These are phyloP conservation scores for Dendronephthya gigantea DNA, from an alignment of 64 coral and sea anemone species.

Conservation along the genomic window DNA sequence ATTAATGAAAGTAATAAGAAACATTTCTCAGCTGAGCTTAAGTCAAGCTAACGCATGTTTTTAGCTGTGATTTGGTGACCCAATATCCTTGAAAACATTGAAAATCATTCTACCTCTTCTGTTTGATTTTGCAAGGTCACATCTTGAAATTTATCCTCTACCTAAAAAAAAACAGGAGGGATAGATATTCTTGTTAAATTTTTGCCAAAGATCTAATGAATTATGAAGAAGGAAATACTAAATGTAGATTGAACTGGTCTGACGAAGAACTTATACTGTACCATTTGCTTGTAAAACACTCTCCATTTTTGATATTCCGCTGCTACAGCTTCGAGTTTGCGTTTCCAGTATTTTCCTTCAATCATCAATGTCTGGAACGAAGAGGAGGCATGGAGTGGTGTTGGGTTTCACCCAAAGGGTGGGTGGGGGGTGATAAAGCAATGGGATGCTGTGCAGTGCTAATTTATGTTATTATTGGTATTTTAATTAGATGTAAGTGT, in stretches of 20 bases:
- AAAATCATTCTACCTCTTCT: not conserved
- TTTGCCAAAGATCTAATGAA: not conserved
- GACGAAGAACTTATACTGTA: not conserved
- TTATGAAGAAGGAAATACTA: not conserved
- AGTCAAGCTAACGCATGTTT: too few species aligned
- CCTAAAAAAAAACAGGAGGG: not conserved
- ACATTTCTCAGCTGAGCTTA: too few species aligned
- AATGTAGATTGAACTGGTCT: not conserved
- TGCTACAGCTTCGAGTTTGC: constrained; percentile 81
- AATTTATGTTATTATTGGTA: too few species aligned
- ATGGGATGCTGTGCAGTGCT: too few species aligned
- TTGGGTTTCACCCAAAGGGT: too few species aligned
- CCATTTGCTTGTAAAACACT: constrained; percentile 85
- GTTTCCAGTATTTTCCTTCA: constrained; percentile 81
- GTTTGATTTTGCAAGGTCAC: not conserved
- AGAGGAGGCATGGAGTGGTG: not conserved
- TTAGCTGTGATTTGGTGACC: too few species aligned
- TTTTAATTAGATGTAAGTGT: too few species aligned
- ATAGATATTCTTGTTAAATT: not conserved
- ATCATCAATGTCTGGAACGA: constrained; percentile 55
- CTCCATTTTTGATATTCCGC: constrained; percentile 85
- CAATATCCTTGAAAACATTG: not conserved
- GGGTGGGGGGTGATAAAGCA: too few species aligned
- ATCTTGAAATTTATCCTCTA: not conserved
- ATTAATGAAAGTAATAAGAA: too few species aligned